Conservation (phyloP, 2,113 vertebrate genomes). For the Mus spicilegus region DNA sequence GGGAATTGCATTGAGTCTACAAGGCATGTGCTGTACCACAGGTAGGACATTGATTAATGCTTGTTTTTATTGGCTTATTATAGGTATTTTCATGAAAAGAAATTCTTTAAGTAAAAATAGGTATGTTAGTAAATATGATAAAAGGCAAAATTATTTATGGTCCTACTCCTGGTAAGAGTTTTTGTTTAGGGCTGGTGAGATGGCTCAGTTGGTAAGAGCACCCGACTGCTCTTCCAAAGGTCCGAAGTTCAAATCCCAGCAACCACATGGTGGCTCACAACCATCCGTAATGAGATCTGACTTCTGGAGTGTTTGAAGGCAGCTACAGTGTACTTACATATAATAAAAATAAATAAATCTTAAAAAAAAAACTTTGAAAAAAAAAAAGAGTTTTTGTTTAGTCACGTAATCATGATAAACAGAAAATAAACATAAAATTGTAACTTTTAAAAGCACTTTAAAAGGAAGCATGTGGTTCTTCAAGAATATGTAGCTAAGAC, state of each 20-base stretch:
- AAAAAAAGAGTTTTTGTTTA: slow-evolving; percentile 11
- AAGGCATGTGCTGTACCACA: background rate
- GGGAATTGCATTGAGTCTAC: background rate
- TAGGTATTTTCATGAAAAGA: background rate
- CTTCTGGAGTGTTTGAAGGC: no score
- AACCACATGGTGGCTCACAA: no score
- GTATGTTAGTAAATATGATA: background rate
- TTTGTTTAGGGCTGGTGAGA: no score
- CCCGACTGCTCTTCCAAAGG: no score
- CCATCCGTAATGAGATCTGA: no score
- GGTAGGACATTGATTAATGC: background rate
- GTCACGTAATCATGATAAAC: background rate
- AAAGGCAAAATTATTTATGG: slow-evolving; percentile 29
- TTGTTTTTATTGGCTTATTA: background rate
- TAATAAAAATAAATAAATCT: no score
- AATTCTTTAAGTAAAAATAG: background rate
- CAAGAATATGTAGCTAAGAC: slow-evolving; percentile 9
- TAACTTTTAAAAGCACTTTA: background rate
- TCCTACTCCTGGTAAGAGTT: background rate
- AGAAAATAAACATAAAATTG: background rate
- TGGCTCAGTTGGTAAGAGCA: no score
- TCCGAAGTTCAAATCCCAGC: no score
- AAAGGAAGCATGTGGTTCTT: background rate
- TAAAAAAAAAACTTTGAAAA: no score
- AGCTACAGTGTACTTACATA: no score